phyloP scores from a whole-genome alignment of 2,797 vertebrate species.

The Champsocephalus gunnari region DNA sequence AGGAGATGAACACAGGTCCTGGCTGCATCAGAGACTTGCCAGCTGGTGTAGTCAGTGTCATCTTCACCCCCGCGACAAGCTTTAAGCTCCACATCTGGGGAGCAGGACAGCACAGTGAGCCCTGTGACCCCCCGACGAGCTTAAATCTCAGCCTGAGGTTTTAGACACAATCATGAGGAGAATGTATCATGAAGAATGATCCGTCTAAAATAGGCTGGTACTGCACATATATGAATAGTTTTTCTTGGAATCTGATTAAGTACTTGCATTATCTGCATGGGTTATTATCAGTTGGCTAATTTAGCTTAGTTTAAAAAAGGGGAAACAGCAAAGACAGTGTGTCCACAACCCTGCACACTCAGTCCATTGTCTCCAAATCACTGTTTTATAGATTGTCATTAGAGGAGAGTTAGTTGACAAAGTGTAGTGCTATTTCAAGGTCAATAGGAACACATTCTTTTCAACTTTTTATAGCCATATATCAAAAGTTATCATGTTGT shows the following conservation, averaged over 20 bases:
- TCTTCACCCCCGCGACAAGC: slow-evolving; percentile 9
- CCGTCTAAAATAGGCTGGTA: neutral
- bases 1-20: slow-evolving; percentile 23
- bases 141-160: slow-evolving; percentile 13
- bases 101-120: neutral
- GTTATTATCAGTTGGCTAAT: neutral
- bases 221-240: neutral
- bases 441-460: slow-evolving; percentile 13
- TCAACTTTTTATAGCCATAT: slow-evolving; percentile 18
- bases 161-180: slow-evolving; percentile 3
- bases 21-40: slow-evolving; percentile 47
- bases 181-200: neutral
- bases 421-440: slow-evolving; percentile 22
- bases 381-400: slow-evolving; percentile 22
- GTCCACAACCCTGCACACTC: slow-evolving; percentile 5
- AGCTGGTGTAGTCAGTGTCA: slow-evolving; percentile 36
- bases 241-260: neutral
- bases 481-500: slow-evolving; percentile 23
- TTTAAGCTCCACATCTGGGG: neutral
- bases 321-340: neutral
- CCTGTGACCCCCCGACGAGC: neutral
- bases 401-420: slow-evolving; percentile 20
- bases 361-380: slow-evolving; percentile 24
- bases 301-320: neutral
- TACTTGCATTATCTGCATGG: neutral